A percentile compares a stretch with the other conserved stretches of the same genome.
These are phyloP conservation scores for Mormyrus iriodes DNA, from an alignment of 2,113 vertebrate genomes.

Conservation along the genomic window DNA sequence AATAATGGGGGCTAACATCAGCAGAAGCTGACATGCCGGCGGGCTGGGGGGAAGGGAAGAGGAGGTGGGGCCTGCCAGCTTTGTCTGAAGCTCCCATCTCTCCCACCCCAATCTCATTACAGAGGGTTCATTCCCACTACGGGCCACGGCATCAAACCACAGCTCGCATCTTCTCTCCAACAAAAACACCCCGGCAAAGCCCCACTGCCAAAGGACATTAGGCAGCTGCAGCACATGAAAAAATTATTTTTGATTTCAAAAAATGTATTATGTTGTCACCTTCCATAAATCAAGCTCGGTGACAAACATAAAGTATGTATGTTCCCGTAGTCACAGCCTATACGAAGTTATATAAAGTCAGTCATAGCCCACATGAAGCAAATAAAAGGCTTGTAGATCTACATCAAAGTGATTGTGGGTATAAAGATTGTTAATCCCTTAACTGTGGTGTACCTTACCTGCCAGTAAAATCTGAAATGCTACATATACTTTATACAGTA, in stretches of 20 bases:
- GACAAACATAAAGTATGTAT: neutral
- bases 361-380: neutral
- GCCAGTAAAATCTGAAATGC: neutral
- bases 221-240: neutral
- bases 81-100: slow-evolving; percentile 16
- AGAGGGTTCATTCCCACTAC: slow-evolving; percentile 5
- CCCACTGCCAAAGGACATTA: slow-evolving; percentile 5
- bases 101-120: slow-evolving; percentile 12
- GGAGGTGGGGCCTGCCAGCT: slow-evolving; percentile 16
- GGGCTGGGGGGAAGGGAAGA: slow-evolving; percentile 32
- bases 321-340: neutral
- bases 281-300: neutral
- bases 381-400: neutral
- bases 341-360: neutral
- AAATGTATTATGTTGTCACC: neutral
- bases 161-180: neutral
- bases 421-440: neutral
- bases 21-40: slow-evolving; percentile 29
- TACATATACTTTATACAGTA: neutral
- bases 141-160: neutral
- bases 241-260: neutral
- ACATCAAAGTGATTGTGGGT: neutral
- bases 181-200: neutral
- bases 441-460: neutral
- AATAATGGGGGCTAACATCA: slow-evolving; percentile 50